Percentiles rank a stretch among this genome's conserved stretches.
phyloP scores from a whole-genome alignment of 2,888 invertebrate genomes.

The Hemistola chrysoprasaria region DNA sequence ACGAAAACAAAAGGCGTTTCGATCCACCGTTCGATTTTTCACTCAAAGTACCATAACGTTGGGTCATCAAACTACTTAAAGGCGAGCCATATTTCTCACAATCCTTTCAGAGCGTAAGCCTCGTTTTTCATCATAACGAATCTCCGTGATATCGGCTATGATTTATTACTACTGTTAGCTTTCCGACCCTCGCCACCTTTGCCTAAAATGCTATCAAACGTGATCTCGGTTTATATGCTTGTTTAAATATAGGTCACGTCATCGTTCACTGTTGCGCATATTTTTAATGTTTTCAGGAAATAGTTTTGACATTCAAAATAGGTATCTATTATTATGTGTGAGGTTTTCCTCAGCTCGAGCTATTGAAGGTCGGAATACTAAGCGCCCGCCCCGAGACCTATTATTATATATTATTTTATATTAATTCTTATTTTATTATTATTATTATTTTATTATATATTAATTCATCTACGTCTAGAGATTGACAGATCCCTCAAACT shows the following conservation, averaged over 20 bases:
- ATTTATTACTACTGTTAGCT: constrained; percentile 36
- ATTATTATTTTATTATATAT: no score
- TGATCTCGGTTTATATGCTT: constrained; percentile 11
- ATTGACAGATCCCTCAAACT: no score
- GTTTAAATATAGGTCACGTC: constrained; percentile 8
- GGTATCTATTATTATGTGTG: no score
- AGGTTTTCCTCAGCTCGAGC: no score
- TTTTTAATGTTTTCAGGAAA: no score
- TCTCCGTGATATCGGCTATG: constrained; percentile 26
- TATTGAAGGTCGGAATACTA: no score
- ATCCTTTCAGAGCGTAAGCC: constrained; percentile 29
- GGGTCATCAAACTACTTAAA: constrained; percentile 32
- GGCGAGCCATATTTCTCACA: constrained; percentile 28
- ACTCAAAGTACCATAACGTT: constrained; percentile 15
- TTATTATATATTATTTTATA: no score
- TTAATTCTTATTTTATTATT: no score
- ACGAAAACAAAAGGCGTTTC: constrained; percentile 25
- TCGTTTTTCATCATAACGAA: constrained; percentile 37
- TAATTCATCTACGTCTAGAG: no score
- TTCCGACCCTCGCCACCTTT: constrained; percentile 27
- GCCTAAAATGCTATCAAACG: constrained; percentile 20
- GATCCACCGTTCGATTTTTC: constrained; percentile 16
- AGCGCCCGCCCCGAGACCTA: no score
- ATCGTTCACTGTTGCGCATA: no score
- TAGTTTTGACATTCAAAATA: no score